These are phyloP conservation scores for Leucophora obtusa DNA, from an alignment of 2,888 invertebrate species.

Conservation along the genomic window DNA sequence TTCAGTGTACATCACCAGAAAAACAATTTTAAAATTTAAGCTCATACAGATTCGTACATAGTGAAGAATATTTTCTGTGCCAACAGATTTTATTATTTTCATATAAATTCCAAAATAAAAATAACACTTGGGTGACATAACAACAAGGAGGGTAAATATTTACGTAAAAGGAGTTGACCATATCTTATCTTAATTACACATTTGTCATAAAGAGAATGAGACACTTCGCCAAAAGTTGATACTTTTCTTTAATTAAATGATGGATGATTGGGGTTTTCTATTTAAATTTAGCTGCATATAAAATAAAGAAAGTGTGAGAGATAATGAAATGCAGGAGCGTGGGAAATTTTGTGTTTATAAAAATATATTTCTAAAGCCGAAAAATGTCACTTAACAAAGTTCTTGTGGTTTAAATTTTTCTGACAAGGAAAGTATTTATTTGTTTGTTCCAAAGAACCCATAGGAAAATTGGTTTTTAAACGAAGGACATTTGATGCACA, in stretches of 20 bases:
- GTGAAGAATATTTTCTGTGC: neutral
- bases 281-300: constrained; percentile 25
- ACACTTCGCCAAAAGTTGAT: constrained; percentile 58
- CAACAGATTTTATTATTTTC: neutral
- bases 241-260: constrained; percentile 64
- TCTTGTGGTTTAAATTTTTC: too few species aligned
- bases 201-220: constrained; percentile 60
- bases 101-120: neutral
- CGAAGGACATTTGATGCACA: too few species aligned
- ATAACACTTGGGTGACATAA: neutral
- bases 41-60: neutral
- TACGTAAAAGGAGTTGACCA: constrained; percentile 43
- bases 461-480: too few species aligned
- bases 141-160: neutral
- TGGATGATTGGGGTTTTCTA: constrained; percentile 55
- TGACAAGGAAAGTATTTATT: too few species aligned
- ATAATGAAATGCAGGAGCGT: constrained; percentile 28
- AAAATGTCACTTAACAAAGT: too few species aligned
- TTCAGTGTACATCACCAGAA: too few species aligned
- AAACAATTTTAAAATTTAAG: too few species aligned
- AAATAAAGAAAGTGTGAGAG: constrained; percentile 6
- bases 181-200: constrained; percentile 61
- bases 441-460: too few species aligned
- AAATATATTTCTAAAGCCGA: too few species aligned
- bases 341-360: neutral